Evolutionary conservation across 1,140 invertebrate species (phyloP).

Genomic region (Drosophila varians): DNA sequence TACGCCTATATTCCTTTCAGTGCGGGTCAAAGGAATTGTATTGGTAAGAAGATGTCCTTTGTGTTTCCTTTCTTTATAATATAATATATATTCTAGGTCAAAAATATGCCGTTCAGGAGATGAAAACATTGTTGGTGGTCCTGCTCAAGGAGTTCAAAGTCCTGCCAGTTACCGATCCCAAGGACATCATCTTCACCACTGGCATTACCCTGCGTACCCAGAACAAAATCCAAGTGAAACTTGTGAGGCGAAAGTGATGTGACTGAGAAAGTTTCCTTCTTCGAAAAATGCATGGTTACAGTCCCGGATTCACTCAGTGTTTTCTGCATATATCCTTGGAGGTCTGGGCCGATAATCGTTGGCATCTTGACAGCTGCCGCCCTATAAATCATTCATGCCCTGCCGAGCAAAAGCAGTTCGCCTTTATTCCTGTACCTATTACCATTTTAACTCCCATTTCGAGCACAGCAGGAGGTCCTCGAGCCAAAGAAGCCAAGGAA

Average conservation of each 20-base stretch:
- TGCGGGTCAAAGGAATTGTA: slow-evolving; percentile 77
- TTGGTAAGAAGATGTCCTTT: slow-evolving; percentile 55
- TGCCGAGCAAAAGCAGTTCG: slow-evolving; percentile 53
- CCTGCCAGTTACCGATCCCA: slow-evolving; percentile 74
- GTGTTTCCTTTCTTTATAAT: too few relatives aligned
- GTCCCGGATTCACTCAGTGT: neutral
- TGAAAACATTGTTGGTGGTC: slow-evolving; percentile 84
- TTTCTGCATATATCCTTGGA: slow-evolving; percentile 3
- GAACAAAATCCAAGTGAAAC: slow-evolving; percentile 60
- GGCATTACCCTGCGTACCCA: slow-evolving; percentile 66
- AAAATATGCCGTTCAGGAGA: slow-evolving; percentile 84
- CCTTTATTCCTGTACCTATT: slow-evolving; percentile 24
- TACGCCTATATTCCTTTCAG: slow-evolving; percentile 87
- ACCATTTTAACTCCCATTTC: slow-evolving; percentile 27
- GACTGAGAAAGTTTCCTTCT: neutral
- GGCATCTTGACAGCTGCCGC: slow-evolving; percentile 38
- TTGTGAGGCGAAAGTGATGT: slow-evolving; percentile 14
- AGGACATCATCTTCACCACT: slow-evolving; percentile 53
- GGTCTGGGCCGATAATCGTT: slow-evolving; percentile 63
- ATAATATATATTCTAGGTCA: slow-evolving; percentile 59
- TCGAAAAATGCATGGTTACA: neutral
- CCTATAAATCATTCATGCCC: slow-evolving; percentile 76
- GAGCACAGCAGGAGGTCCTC: slow-evolving; percentile 14
- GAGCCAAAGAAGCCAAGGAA: slow-evolving; percentile 21
- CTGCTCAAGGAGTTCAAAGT: slow-evolving; percentile 77